phyloP scores from a whole-genome alignment of 2,797 vertebrate genomes.

The Brachymystax lenok region DNA sequence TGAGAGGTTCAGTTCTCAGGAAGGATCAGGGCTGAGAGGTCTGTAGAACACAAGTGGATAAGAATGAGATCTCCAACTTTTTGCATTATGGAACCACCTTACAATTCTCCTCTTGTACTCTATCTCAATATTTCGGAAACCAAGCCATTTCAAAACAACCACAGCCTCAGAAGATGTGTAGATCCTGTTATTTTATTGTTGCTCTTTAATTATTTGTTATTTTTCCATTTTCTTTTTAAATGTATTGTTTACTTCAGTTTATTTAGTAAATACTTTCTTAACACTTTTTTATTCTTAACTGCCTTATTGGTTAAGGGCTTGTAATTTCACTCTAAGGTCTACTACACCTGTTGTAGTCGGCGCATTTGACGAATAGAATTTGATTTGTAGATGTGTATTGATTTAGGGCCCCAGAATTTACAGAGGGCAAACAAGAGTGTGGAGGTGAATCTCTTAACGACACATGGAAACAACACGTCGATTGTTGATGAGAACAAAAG shows the following conservation, averaged over 20 bases:
- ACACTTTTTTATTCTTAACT: too few relatives aligned
- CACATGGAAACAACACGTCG: conserved; percentile 14
- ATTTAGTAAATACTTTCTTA: too few relatives aligned
- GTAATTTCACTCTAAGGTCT: too few relatives aligned
- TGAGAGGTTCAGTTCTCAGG: neutral
- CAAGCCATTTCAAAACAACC: neutral
- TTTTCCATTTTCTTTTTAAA: too few relatives aligned
- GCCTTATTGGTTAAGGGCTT: too few relatives aligned
- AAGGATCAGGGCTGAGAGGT: neutral
- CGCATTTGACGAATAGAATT: too few relatives aligned
- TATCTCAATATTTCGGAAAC: neutral
- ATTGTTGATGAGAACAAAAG: conserved; percentile 2
- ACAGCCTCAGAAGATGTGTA: neutral
- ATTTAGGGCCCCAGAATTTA: conserved; percentile 22
- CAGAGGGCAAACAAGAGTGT: neutral
- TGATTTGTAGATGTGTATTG: conserved; percentile 14
- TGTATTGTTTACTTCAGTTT: too few relatives aligned
- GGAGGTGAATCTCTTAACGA: conserved; percentile 8
- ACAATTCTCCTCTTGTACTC: neutral
- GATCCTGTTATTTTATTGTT: too few relatives aligned
- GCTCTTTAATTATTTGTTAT: too few relatives aligned
- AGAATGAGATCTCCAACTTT: neutral
- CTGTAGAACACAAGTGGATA: too few relatives aligned
- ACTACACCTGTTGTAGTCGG: too few relatives aligned
- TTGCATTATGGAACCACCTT: neutral